Base-by-base conservation (phyloP, 1,140 invertebrate genomes). In the Gryllus bimaculatus region DNA sequence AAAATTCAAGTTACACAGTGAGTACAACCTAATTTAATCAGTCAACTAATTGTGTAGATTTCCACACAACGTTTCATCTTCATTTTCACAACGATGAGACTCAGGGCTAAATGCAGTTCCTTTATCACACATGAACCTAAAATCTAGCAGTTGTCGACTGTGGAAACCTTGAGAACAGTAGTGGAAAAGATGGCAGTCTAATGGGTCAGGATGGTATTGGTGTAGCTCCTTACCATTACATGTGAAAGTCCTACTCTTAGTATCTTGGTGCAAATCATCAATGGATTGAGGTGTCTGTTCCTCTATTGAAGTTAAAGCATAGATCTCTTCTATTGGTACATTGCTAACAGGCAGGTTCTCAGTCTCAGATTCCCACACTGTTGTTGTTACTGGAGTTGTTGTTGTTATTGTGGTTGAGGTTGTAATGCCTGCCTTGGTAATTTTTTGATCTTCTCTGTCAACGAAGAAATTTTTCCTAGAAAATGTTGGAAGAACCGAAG, bases 161-260 rank as follows among this genome's bases (percentile, higher is more conserved):
- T 86, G 87, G 81, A 89, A 90, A 7, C 89, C 90, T 39, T 86
- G 86, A 7, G 89, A 89, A 81, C 89, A 90, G 78, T 90, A 90
- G 81, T 90, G 90, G 79, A 90, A 90, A 48, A 90, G 82, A 77
- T 89, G 85, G 81, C 89, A 90, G 81, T 90, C 89, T 80, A 87
- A 86, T 47, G 84, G 83, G 82, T 90, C 89, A 3, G 88, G 86
- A 78, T 90, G 90, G 83, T 90, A 90, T 78, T 86, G 86, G 81
- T 90, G 87, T 81, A 89, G 84, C 78, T 88, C 84, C 81, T 87
- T 89, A 66, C 88, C 86, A 48, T 89, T 84, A 81, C 89, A 90
- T 80, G 88, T 90, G 82, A 90, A 90, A 20, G 83, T 81, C 15
- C 8, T 54, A 13, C n/a, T 20, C 73, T 3, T 8, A 20, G 80